These are phyloP conservation scores for Subacronicta megacephala DNA, from an alignment of 2,888 invertebrate genomes.

Conservation along the genomic window DNA sequence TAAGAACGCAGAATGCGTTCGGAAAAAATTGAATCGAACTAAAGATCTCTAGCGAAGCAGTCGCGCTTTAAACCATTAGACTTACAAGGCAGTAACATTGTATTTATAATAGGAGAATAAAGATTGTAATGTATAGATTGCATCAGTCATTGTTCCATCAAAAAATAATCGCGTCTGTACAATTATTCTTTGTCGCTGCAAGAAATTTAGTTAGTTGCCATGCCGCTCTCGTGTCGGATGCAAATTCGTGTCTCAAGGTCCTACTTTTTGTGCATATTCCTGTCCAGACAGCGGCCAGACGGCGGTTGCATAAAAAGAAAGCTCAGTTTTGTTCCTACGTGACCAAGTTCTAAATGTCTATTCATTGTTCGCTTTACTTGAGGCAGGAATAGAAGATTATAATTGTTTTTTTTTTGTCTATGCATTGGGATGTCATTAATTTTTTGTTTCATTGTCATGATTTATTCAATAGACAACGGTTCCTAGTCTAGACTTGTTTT, in stretches of 20 bases:
- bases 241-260: slow-evolving; percentile 64
- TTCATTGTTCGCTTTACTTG: background rate
- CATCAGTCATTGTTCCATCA: no score
- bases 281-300: slow-evolving; percentile 48
- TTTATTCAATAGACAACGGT: no score
- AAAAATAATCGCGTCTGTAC: slow-evolving; percentile 17
- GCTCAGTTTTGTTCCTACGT: slow-evolving; percentile 36
- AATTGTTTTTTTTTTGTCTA: slow-evolving; percentile 1
- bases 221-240: slow-evolving; percentile 32
- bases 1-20: no score
- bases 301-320: slow-evolving; percentile 54
- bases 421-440: background rate
- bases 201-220: slow-evolving; percentile 25
- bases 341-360: slow-evolving; percentile 21
- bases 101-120: no score
- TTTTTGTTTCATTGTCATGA: background rate
- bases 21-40: no score
- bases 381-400: background rate
- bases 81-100: no score
- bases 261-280: slow-evolving; percentile 59
- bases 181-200: slow-evolving; percentile 28
- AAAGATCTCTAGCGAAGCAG: no score
- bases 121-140: no score
- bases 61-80: no score
- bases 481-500: no score